Percentiles rank a stretch among this genome's conserved stretches.
Conservation (phyloP, 2,113 vertebrate species). For the Leucopternis melanops region DNA sequence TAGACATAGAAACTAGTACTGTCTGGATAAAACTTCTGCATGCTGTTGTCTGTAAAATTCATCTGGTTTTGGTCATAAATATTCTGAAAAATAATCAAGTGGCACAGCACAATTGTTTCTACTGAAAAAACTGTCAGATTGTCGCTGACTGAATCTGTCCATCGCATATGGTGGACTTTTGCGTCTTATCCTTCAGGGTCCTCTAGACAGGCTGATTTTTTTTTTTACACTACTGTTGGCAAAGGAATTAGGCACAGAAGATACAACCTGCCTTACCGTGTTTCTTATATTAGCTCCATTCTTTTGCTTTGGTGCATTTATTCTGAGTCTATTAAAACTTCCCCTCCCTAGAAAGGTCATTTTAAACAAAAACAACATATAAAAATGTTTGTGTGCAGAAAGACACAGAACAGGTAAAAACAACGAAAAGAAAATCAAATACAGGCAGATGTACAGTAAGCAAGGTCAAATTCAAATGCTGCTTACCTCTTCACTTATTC, state of each 20-base stretch:
- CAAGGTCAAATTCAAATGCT: background rate
- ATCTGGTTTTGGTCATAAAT: background rate
- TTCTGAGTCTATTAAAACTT: slow-evolving; percentile 61
- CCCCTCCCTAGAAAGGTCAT: slow-evolving; percentile 51
- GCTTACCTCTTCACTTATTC: slow-evolving; percentile 78
- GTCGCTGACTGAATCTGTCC: background rate
- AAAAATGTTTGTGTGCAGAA: background rate
- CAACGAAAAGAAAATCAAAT: background rate
- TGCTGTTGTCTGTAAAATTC: background rate
- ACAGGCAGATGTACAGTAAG: background rate
- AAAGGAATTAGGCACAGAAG: background rate
- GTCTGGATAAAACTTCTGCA: background rate
- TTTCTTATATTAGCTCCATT: background rate
- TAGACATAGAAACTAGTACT: background rate
- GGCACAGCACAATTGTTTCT: background rate
- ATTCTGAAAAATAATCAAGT: background rate
- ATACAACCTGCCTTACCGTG: slow-evolving; percentile 38
- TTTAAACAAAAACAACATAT: slow-evolving; percentile 22
- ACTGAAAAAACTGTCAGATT: background rate
- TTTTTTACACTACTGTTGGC: background rate
- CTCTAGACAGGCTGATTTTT: slow-evolving; percentile 45
- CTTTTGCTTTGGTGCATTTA: slow-evolving; percentile 39
- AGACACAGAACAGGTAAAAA: background rate
- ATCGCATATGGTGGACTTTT: background rate
- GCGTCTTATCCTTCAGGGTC: background rate